A percentile compares a stretch with the other conserved stretches of the same genome.
These are phyloP conservation scores for Antheraea mylitta DNA, from an alignment of 1,140 invertebrate genomes.

Conservation along the genomic window DNA sequence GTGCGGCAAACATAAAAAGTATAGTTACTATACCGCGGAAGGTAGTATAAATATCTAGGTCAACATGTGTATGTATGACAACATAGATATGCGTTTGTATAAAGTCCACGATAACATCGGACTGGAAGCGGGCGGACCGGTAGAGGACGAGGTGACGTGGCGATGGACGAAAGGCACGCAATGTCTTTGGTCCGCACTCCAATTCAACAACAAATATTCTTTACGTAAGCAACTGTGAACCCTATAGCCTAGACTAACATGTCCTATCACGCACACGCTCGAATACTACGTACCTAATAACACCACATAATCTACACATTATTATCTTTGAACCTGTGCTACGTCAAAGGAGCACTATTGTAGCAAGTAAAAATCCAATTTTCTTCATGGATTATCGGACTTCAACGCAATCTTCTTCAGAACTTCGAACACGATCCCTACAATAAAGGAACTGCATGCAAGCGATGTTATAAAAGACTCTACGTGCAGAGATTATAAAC, in stretches of 20 bases:
- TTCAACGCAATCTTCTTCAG: not conserved
- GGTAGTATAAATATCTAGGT: not conserved
- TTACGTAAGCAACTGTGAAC: not conserved
- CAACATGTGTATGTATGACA: constrained; percentile 10
- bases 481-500: not conserved
- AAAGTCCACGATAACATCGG: constrained; percentile 12
- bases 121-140: constrained; percentile 13
- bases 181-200: constrained; percentile 5
- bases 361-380: not conserved
- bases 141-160: not conserved
- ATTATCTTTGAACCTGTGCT: not conserved
- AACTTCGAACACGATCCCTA: not conserved
- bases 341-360: not conserved
- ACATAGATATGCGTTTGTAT: constrained; percentile 8
- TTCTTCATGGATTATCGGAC: not conserved
- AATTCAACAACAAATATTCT: not conserved
- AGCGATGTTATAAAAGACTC: not conserved
- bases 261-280: not conserved
- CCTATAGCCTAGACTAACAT: not conserved
- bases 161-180: constrained; percentile 10
- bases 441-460: not conserved
- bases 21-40: too few relatives aligned
- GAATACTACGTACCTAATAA: not conserved
- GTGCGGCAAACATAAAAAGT: too few relatives aligned
- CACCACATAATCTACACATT: not conserved